Conservation (phyloP, 2,888 invertebrate genomes). For the Parnassius smintheus region DNA sequence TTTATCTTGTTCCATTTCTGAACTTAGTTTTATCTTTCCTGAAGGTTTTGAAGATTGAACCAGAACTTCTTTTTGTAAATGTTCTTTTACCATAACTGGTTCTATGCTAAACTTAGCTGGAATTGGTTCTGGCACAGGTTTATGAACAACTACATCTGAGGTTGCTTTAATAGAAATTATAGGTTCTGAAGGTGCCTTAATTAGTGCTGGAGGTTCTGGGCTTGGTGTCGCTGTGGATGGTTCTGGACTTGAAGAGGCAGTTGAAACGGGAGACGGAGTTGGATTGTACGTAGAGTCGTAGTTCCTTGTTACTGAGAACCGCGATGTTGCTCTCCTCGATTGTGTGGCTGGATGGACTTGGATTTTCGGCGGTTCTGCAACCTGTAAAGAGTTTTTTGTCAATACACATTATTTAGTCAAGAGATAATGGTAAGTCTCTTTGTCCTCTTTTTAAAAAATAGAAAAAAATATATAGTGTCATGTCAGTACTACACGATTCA, state of each 20-base stretch:
- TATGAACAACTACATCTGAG: not conserved
- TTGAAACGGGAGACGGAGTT: constrained; percentile 41
- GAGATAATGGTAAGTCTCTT: too few species aligned
- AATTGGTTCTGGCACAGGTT: not conserved
- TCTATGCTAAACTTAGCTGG: constrained; percentile 8
- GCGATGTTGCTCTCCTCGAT: constrained; percentile 72
- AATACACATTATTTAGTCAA: too few species aligned
- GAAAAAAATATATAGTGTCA: too few species aligned
- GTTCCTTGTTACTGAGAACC: constrained; percentile 74
- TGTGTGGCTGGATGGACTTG: constrained; percentile 81
- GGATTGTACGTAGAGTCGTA: constrained; percentile 63
- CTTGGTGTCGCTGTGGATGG: constrained; percentile 15
- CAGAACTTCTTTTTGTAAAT: not conserved
- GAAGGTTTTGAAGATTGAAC: constrained; percentile 1
- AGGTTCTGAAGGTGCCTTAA: constrained; percentile 7
- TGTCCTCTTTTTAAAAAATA: too few species aligned
- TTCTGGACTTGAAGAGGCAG: constrained; percentile 28
- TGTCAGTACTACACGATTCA: too few species aligned
- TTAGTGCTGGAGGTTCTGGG: constrained; percentile 5
- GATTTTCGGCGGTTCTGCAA: constrained; percentile 64
- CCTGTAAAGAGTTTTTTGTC: constrained; percentile 42
- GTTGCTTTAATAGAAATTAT: not conserved
- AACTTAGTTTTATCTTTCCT: not conserved
- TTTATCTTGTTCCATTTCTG: not conserved
- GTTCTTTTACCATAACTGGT: constrained; percentile 4